Conservation (phyloP, 2,797 vertebrate species). For the Phoeniculus purpureus region DNA sequence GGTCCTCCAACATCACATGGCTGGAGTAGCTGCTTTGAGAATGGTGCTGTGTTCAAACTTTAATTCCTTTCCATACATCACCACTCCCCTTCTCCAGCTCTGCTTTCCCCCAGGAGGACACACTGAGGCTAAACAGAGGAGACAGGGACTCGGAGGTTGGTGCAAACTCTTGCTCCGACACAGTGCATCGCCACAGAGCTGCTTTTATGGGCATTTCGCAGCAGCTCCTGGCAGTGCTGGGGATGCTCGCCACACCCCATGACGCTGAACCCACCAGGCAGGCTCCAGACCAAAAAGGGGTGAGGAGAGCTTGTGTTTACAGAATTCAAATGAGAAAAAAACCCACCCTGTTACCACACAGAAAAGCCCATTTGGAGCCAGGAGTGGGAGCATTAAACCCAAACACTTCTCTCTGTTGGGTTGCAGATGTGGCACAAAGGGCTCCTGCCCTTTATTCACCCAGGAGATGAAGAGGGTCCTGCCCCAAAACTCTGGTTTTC, state of each 20-base stretch:
- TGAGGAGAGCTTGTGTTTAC: not conserved
- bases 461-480: not conserved
- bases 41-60: not conserved
- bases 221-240: not conserved
- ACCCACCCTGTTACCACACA: not conserved
- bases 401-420: not conserved
- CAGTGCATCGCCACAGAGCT: not conserved
- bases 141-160: slow-evolving; percentile 61
- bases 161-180: not conserved
- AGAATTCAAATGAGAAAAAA: not conserved
- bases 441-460: not conserved
- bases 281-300: slow-evolving; percentile 17
- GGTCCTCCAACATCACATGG: not conserved
- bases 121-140: slow-evolving; percentile 51
- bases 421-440: not conserved
- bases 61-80: slow-evolving; percentile 41
- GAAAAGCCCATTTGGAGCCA: not conserved
- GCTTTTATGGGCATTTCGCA: slow-evolving; percentile 65
- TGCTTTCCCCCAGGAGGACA: slow-evolving; percentile 43
- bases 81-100: not conserved
- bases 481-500: not conserved
- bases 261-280: not conserved
- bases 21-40: slow-evolving; percentile 14
- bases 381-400: not conserved
- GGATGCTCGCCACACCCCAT: rapidly evolving